Conservation (phyloP, 2,797 vertebrate species). For the Peromyscus nudipes region DNA sequence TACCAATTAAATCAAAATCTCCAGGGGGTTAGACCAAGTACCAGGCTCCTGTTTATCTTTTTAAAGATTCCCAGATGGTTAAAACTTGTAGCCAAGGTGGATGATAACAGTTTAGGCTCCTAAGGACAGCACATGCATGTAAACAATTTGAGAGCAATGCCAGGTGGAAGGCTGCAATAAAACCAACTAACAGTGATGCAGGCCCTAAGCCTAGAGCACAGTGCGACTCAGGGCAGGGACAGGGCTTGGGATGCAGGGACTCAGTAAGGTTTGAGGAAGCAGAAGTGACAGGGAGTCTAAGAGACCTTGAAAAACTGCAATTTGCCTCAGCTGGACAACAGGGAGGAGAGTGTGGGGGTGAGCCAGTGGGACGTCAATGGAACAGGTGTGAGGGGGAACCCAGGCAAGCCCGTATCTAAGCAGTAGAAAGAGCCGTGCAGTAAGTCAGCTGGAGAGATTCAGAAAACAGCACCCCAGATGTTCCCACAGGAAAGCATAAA, state of each 20-base stretch:
- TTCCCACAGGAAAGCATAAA: neutral
- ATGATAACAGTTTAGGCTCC: neutral
- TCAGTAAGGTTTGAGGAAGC: too few species aligned
- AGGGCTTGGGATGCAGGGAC: neutral
- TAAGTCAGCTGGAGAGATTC: neutral
- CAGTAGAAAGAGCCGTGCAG: neutral
- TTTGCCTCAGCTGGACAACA: neutral
- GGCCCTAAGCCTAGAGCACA: neutral
- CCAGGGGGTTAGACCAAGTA: neutral
- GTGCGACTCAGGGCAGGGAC: neutral
- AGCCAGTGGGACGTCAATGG: neutral
- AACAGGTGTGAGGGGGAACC: neutral
- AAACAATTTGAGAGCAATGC: neutral
- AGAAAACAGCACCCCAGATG: too few species aligned
- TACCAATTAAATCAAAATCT: neutral
- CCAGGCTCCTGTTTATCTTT: neutral
- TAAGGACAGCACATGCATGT: neutral
- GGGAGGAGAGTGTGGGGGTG: neutral
- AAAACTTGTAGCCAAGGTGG: neutral
- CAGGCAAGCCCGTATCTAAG: neutral
- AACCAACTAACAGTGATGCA: neutral
- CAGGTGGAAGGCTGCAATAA: neutral
- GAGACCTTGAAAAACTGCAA: neutral
- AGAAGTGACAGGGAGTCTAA: neutral
- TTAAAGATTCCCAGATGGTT: conserved; percentile 21